These are phyloP conservation scores for Hippocampus abdominalis DNA, from an alignment of 2,113 vertebrate species.

Conservation along the genomic window DNA sequence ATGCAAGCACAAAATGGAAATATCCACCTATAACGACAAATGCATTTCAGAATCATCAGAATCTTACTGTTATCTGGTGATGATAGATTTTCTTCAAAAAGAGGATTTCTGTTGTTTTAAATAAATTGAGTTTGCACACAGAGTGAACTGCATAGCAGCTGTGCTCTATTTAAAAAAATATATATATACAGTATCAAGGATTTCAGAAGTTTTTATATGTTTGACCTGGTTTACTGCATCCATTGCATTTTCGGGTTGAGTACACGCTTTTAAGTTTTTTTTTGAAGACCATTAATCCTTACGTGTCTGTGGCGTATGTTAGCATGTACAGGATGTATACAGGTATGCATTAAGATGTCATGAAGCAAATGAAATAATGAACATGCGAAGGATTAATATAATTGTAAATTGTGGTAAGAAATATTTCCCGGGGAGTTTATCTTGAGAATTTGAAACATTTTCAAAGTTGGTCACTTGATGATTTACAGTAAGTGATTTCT, in stretches of 20 bases:
- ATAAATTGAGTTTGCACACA: not conserved
- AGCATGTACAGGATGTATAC: not conserved
- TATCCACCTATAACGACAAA: not conserved
- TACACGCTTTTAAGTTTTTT: not conserved
- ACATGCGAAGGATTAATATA: not conserved
- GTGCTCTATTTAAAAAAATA: not conserved
- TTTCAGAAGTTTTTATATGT: not conserved
- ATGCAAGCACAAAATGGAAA: not conserved
- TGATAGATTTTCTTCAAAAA: not conserved
- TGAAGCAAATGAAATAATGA: not conserved
- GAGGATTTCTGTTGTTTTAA: not conserved
- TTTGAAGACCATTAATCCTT: constrained; percentile 11
- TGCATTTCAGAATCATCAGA: not conserved
- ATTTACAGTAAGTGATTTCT: no score
- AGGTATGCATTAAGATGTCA: not conserved
- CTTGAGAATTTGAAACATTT: no score
- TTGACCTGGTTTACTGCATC: not conserved
- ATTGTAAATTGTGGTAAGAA: no score
- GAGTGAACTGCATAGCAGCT: not conserved
- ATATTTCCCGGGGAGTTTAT: no score
- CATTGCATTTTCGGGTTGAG: not conserved
- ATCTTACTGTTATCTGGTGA: not conserved
- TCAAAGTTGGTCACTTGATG: no score
- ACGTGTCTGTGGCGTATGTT: not conserved
- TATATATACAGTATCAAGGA: no score